These are phyloP conservation scores for Engraulis encrasicolus DNA, from an alignment of 2,113 vertebrate species.

Conservation along the genomic window DNA sequence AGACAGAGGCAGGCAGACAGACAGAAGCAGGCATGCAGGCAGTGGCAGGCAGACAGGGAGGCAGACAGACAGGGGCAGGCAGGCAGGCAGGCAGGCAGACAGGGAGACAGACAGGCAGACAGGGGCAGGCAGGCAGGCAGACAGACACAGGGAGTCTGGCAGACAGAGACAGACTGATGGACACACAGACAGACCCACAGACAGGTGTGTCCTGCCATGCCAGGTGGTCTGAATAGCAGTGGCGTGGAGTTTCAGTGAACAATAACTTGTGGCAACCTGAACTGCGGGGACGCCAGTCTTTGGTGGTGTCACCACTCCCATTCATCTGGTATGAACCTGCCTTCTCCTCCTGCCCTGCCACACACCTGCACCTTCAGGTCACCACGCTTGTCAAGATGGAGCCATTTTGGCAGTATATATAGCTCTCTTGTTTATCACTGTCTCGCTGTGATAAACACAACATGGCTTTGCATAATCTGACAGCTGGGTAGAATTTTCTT, in stretches of 20 bases:
- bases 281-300: neutral
- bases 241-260: slow-evolving; percentile 17
- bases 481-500: neutral
- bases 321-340: slow-evolving; percentile 6
- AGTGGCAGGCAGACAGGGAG: neutral
- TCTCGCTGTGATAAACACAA: neutral
- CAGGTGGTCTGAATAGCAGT: slow-evolving; percentile 2
- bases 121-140: no score
- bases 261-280: slow-evolving; percentile 14
- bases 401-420: neutral
- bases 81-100: no score
- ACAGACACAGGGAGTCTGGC: no score
- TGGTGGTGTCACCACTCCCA: neutral
- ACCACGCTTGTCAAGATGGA: slow-evolving; percentile 3
- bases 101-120: neutral
- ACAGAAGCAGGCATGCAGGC: no score
- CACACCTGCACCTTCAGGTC: neutral
- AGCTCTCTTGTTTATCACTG: neutral
- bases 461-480: neutral
- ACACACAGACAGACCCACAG: slow-evolving; percentile 1
- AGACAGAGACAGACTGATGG: neutral
- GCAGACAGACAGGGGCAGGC: neutral
- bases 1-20: neutral
- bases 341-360: neutral
- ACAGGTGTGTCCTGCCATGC: neutral